Evolutionary conservation across 2,888 invertebrate species (phyloP).

Genomic region (Tuberolachnus salignus): DNA sequence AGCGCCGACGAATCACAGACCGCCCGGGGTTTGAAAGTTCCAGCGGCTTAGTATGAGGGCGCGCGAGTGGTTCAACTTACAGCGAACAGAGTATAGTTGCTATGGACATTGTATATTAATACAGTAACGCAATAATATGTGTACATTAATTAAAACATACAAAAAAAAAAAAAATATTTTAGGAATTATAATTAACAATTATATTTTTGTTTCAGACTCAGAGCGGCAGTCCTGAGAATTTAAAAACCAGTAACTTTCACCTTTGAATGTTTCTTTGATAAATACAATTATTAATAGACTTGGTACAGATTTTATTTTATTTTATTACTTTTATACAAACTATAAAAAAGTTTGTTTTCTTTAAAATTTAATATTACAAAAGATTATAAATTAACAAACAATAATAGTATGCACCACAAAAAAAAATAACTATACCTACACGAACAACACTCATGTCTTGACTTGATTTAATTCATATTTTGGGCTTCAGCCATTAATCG

Average conservation of each 20-base stretch:
- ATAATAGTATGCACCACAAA: conserved; percentile 16
- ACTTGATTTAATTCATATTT: conserved; percentile 57
- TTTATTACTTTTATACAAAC: conserved; percentile 36
- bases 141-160: too few species aligned
- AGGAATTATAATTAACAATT: too few species aligned
- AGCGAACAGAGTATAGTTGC: too few species aligned
- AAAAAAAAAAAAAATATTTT: too few species aligned
- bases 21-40: too few species aligned
- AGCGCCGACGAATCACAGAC: too few species aligned
- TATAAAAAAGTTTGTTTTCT: conserved; percentile 4
- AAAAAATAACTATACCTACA: conserved; percentile 38
- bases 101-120: too few species aligned
- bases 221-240: conserved; percentile 12
- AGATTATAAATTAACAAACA: conserved; percentile 30
- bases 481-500: conserved; percentile 82
- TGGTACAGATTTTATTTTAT: conserved; percentile 9
- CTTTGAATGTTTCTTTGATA: not conserved
- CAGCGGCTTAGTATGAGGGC: too few species aligned
- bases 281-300: not conserved
- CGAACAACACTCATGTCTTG: conserved; percentile 13
- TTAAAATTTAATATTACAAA: conserved; percentile 32
- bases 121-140: too few species aligned
- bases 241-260: conserved; percentile 30
- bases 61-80: too few species aligned
- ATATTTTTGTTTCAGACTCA: conserved; percentile 29